Percentiles rank a stretch among this genome's conserved stretches.
Evolutionary conservation across 2,888 invertebrate genomes (phyloP).

Genomic region (Drosophila setosimentum): DNA sequence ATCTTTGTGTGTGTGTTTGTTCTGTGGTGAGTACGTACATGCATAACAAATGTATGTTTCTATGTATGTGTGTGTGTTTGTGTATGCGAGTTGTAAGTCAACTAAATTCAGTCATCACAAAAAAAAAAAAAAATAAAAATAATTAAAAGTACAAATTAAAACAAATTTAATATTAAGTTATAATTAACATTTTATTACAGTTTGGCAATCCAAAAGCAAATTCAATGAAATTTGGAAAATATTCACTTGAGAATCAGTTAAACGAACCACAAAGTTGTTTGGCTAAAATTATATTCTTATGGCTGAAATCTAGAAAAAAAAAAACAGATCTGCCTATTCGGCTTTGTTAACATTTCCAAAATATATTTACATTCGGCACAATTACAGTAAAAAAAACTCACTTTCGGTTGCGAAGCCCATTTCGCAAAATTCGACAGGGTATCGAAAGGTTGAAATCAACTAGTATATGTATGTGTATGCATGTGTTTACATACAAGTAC

Average conservation of each 20-base stretch:
- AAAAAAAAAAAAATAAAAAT: not conserved
- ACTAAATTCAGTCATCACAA: not conserved
- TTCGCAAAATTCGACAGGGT: not conserved
- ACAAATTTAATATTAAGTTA: not conserved
- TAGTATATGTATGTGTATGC: not conserved
- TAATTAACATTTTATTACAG: not conserved
- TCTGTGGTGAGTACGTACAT: not conserved
- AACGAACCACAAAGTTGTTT: not conserved
- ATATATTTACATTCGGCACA: not conserved
- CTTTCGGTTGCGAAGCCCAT: not conserved
- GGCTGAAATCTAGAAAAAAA: not conserved
- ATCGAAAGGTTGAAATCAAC: not conserved
- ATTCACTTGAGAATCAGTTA: not conserved
- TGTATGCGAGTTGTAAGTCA: too few relatives aligned
- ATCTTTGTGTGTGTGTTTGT: not conserved
- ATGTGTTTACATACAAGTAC: not conserved
- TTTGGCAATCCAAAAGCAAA: not conserved
- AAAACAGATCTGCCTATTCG: not conserved
- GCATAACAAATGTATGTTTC: not conserved
- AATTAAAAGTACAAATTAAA: not conserved
- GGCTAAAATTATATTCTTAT: not conserved
- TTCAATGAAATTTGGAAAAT: not conserved
- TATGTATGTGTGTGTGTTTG: not conserved
- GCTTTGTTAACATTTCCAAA: not conserved
- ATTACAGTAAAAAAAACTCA: not conserved